Percentiles rank a stretch among this genome's conserved stretches.
phyloP scores from a whole-genome alignment of 1,140 invertebrate species.

The Eumeta japonica region DNA sequence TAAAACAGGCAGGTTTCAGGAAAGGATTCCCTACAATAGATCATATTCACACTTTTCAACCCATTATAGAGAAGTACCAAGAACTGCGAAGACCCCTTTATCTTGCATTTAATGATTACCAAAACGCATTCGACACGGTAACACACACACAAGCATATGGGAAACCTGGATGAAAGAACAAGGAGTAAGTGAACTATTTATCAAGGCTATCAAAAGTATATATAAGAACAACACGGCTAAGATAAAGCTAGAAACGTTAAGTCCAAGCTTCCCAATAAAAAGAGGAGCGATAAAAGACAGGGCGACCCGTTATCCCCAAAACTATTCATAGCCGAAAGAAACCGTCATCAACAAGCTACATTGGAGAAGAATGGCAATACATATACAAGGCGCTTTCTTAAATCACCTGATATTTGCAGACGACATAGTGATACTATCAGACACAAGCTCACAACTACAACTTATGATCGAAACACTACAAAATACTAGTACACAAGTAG shows the following conservation, averaged over 20 bases:
- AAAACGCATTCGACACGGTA: constrained; percentile 7
- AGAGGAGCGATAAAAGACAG: constrained; percentile 3
- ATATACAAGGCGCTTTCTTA: not conserved
- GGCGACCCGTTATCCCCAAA: constrained; percentile 3
- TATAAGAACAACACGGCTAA: not conserved
- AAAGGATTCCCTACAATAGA: constrained; percentile 4
- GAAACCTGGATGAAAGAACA: too few relatives aligned
- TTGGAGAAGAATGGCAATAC: constrained; percentile 1
- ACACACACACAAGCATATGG: constrained; percentile 3
- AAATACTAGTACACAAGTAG: not conserved
- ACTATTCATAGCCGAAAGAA: not conserved
- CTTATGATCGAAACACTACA: not conserved
- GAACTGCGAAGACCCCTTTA: constrained; percentile 6
- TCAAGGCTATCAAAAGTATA: not conserved
- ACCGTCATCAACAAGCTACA: constrained; percentile 1
- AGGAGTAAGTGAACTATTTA: not conserved
- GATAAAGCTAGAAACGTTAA: not conserved
- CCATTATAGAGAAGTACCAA: constrained; percentile 7
- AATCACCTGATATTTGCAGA: constrained; percentile 1
- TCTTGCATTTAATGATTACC: constrained; percentile 4
- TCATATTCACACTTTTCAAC: constrained; percentile 5
- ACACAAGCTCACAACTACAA: too few relatives aligned
- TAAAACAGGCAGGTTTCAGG: constrained; percentile 3
- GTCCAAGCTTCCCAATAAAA: not conserved
- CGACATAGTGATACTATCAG: constrained; percentile 2